Conservation (phyloP, 1,140 invertebrate genomes). For the Chrysoperla carnea region DNA sequence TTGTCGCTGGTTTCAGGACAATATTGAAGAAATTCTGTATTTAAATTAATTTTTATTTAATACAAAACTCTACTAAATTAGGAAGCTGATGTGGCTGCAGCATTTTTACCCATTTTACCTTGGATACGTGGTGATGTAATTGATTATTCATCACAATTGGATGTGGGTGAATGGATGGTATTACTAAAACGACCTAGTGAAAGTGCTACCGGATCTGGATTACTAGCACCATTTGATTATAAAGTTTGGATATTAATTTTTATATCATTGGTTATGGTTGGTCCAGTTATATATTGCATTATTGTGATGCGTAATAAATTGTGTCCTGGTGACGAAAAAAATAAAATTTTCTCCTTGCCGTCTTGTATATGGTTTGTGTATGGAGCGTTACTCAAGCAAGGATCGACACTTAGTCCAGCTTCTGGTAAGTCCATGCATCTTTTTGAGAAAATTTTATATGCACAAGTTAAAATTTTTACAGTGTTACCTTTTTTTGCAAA, state of each 20-base stretch:
- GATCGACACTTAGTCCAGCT: slow-evolving; percentile 55
- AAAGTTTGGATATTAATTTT: slow-evolving; percentile 65
- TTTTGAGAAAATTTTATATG: neutral
- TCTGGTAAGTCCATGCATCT: slow-evolving; percentile 35
- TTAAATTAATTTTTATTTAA: neutral
- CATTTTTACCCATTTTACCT: slow-evolving; percentile 51
- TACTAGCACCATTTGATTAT: slow-evolving; percentile 59
- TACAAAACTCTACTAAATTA: slow-evolving; percentile 19
- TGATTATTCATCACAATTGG: slow-evolving; percentile 44
- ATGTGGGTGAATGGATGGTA: slow-evolving; percentile 55
- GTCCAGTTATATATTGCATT: slow-evolving; percentile 59
- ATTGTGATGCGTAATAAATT: slow-evolving; percentile 37
- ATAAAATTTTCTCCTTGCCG: slow-evolving; percentile 37
- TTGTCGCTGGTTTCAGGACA: too few species aligned
- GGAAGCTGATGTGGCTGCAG: slow-evolving; percentile 57
- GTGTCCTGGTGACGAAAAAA: slow-evolving; percentile 29
- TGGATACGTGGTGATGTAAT: slow-evolving; percentile 30
- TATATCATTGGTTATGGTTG: slow-evolving; percentile 47
- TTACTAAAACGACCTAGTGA: slow-evolving; percentile 59
- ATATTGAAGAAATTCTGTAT: too few species aligned
- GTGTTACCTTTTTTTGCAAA: too few species aligned
- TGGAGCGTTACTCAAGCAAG: slow-evolving; percentile 74
- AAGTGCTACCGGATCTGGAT: slow-evolving; percentile 64
- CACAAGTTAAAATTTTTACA: neutral
- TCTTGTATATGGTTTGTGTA: slow-evolving; percentile 75